These are phyloP conservation scores for Mactra quadrangularis DNA, from an alignment of 1,140 invertebrate species.

Conservation along the genomic window DNA sequence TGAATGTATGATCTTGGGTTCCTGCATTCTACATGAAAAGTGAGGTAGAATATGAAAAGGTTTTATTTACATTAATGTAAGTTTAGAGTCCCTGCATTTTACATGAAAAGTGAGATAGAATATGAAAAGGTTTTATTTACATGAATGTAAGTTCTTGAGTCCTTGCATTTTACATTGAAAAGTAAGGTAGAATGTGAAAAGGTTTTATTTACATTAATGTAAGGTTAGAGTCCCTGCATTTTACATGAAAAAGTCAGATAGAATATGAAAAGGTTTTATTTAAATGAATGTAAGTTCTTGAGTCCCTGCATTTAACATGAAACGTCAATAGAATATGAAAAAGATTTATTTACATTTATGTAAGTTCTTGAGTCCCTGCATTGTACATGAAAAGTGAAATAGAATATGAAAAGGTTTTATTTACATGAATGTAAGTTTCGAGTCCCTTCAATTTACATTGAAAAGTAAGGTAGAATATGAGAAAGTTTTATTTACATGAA, in stretches of 20 bases:
- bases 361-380: conserved; percentile 9
- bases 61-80: conserved; percentile 10
- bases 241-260: no score
- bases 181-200: not conserved
- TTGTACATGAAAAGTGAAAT: not conserved
- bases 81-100: not conserved
- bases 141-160: not conserved
- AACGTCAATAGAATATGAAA: not conserved
- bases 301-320: not conserved
- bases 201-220: conserved; percentile 5
- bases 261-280: no score
- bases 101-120: not conserved
- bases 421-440: conserved; percentile 26
- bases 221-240: conserved; percentile 1
- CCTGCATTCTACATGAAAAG: not conserved
- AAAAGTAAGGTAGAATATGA: no score
- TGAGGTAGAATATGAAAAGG: not conserved
- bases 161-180: not conserved
- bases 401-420: not conserved
- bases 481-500: no score
- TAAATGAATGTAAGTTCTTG: no score
- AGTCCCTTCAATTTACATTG: not conserved
- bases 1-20: conserved; percentile 18
- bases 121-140: not conserved
- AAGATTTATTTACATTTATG: not conserved